Evolutionary conservation across 2,888 invertebrate species (phyloP).

Genomic region (Hydropsyche betteni): DNA sequence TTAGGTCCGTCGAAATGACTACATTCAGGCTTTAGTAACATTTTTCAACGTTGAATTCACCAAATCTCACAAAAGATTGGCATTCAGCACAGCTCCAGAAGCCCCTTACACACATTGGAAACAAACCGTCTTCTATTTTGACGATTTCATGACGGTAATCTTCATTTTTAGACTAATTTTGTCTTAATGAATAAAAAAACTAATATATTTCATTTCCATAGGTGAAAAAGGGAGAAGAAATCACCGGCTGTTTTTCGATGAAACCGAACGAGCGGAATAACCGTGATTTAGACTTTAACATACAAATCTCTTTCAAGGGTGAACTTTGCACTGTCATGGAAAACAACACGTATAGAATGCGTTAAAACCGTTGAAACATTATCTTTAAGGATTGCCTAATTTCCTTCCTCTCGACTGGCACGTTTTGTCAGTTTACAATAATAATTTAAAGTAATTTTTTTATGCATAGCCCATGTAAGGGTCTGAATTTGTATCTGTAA

Average conservation of each 20-base stretch:
- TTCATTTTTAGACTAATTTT: background rate
- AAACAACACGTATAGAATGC: slow-evolving; percentile 90
- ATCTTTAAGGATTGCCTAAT: slow-evolving; percentile 15
- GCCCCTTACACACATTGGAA: slow-evolving; percentile 99
- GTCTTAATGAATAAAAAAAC: too few species aligned
- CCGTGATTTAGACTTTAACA: slow-evolving; percentile 95
- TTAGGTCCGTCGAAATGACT: slow-evolving; percentile 87
- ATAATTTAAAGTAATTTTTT: background rate
- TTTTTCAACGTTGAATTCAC: slow-evolving; percentile 99
- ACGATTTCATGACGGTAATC: slow-evolving; percentile 91
- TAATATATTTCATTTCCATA: slow-evolving; percentile 52
- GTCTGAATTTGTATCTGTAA: background rate
- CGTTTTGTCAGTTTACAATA: background rate
- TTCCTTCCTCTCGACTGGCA: background rate
- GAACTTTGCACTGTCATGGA: slow-evolving; percentile 86
- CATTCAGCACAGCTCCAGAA: slow-evolving; percentile 98
- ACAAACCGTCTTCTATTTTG: slow-evolving; percentile 96
- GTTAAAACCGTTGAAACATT: slow-evolving; percentile 63
- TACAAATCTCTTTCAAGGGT: slow-evolving; percentile 92
- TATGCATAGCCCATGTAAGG: background rate
- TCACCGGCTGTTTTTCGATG: slow-evolving; percentile 91
- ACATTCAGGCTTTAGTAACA: slow-evolving; percentile 97
- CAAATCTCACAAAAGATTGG: slow-evolving; percentile 97
- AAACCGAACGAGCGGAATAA: slow-evolving; percentile 96
- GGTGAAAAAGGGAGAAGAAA: slow-evolving; percentile 92